These are phyloP conservation scores for Motacilla alba DNA, from an alignment of 2,113 vertebrate genomes.

Conservation along the genomic window DNA sequence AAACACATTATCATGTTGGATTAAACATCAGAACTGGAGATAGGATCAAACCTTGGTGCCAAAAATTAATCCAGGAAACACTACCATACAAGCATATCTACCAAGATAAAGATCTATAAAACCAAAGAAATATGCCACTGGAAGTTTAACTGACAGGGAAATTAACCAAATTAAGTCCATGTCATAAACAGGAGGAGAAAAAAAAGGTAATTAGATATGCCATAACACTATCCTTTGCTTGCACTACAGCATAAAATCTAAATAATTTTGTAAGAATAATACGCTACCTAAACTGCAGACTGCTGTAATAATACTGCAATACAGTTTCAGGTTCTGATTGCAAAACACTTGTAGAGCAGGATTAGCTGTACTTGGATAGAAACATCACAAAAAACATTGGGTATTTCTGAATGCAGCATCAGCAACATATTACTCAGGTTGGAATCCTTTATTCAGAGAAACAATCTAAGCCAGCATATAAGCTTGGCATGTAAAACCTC, in stretches of 20 bases:
- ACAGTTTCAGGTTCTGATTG: background rate
- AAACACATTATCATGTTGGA: background rate
- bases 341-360: background rate
- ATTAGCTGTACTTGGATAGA: background rate
- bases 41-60: background rate
- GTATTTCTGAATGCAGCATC: background rate
- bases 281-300: background rate
- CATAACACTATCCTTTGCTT: background rate
- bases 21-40: background rate
- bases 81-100: constrained; percentile 14
- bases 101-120: background rate
- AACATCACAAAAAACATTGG: background rate
- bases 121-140: background rate
- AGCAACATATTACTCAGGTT: background rate
- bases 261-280: background rate
- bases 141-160: background rate
- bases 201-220: background rate
- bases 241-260: background rate
- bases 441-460: background rate
- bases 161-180: background rate
- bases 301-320: background rate
- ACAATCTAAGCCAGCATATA: background rate
- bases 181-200: background rate
- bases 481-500: background rate
- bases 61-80: constrained; percentile 48